Percentiles rank a stretch among this genome's conserved stretches.
Evolutionary conservation across 2,888 invertebrate species (phyloP).

Genomic region (Lasius fuliginosus): DNA sequence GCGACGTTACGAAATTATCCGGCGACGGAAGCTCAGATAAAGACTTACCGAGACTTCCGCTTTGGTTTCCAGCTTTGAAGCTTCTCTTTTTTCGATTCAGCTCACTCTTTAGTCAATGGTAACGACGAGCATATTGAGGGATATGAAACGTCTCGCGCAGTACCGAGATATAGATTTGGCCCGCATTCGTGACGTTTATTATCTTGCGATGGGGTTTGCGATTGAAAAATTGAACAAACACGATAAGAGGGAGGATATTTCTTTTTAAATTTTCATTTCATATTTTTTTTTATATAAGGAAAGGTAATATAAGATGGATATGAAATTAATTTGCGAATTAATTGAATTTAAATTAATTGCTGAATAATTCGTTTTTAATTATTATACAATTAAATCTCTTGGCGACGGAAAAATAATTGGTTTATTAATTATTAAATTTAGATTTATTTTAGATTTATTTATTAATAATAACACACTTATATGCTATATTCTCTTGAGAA

Average conservation of each 20-base stretch:
- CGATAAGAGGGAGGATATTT: neutral
- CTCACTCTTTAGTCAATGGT: neutral
- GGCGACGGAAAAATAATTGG: neutral
- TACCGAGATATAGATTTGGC: slow-evolving; percentile 20
- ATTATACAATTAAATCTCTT: neutral
- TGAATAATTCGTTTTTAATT: neutral
- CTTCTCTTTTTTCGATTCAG: neutral
- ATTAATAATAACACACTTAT: neutral
- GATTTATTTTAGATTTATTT: neutral
- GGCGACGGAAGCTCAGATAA: slow-evolving; percentile 18
- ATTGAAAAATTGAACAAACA: slow-evolving; percentile 40
- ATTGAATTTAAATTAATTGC: neutral
- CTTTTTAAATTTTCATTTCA: slow-evolving; percentile 16
- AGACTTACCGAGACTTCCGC: slow-evolving; percentile 16
- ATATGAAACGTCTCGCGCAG: slow-evolving; percentile 12
- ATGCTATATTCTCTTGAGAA: neutral
- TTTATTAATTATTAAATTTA: too few species aligned
- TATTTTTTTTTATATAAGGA: neutral
- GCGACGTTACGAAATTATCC: slow-evolving; percentile 40
- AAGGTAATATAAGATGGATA: neutral
- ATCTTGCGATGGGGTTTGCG: slow-evolving; percentile 1
- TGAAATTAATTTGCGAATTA: neutral
- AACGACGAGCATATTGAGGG: slow-evolving; percentile 25
- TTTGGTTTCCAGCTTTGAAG: neutral
- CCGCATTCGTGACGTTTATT: slow-evolving; percentile 22